Evolutionary conservation across 2,113 vertebrate species (phyloP).

Genomic region (Halcyon malimbica): DNA sequence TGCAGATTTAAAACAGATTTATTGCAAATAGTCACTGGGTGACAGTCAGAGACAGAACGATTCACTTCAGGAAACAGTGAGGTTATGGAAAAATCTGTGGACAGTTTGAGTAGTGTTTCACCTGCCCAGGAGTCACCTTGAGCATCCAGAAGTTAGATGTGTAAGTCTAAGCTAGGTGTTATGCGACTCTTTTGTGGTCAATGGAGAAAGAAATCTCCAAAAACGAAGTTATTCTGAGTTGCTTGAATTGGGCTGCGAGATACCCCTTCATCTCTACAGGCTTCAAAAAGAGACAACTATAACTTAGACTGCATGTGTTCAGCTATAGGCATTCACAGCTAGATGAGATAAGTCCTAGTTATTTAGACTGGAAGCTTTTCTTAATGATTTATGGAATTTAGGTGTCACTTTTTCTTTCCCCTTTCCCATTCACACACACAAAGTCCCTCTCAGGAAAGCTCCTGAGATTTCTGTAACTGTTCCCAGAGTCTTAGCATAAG

Average conservation of each 20-base stretch:
- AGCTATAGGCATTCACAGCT: neutral
- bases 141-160: neutral
- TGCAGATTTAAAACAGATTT: neutral
- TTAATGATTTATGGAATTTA: neutral
- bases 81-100: neutral
- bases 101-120: neutral
- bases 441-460: neutral
- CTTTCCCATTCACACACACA: neutral
- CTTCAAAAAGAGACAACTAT: neutral
- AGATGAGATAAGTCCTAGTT: neutral
- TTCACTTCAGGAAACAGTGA: neutral
- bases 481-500: neutral
- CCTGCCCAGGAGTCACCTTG: neutral
- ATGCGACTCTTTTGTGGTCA: neutral
- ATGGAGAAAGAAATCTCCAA: neutral
- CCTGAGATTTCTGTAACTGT: neutral
- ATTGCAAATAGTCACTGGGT: neutral
- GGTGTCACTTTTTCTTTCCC: rapidly evolving
- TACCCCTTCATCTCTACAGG: neutral
- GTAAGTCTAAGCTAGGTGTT: neutral
- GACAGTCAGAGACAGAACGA: neutral
- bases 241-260: neutral
- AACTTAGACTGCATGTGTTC: neutral
- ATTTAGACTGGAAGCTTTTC: neutral
- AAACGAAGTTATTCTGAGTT: neutral